Evolutionary conservation across 2,888 invertebrate genomes (phyloP), one percentile per base, ranked within the genome.

Genomic region (Ochlodes sylvanus): DNA sequence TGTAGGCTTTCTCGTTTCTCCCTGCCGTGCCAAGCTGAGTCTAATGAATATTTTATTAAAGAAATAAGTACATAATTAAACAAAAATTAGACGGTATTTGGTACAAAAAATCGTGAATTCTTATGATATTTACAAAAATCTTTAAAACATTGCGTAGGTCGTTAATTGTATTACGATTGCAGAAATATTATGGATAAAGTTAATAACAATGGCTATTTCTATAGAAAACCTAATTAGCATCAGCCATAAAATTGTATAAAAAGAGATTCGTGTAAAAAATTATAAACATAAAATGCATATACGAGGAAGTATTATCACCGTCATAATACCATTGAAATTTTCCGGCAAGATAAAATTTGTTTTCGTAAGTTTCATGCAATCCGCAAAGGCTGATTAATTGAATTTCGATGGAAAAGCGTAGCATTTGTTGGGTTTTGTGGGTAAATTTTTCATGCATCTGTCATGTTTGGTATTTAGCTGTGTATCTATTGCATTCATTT

Each of bases 11-110:
- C 19, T 27, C 52, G 56, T 52, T 38, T 9, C 27, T 12, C 14
- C 52, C 12, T 6, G 52, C 41, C 34, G 27, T 55, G 21, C 34
- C 32, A 47, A n/a, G 34, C 44, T 38, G 17, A 50, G 32, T 54
- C 14, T 63, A 55, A 63, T 52, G 9, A 55, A 54, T 55, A 44
- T 44, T 17, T 63, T 55, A 56, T 42, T 63, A 42, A 55, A 52
- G 52, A 21, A 19, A 41, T 57, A 63, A 55, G 42, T 42, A 15
- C 32, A 61, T 47, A 32, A 47, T 61, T 61, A 61, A 32, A 32
- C 19, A 19, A 50, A 50, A 50, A 0, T 50, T 19, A 19, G 19
- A 50, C n/a, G n/a, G n/a, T n/a, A 50, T 44, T 44, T 50, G 19
- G 19, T 19, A n/a, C 50, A 19, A 50, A 19, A 50, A n/a, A 50